Base-by-base conservation (phyloP, 1,140 invertebrate genomes). In the Cotesia typhae region DNA sequence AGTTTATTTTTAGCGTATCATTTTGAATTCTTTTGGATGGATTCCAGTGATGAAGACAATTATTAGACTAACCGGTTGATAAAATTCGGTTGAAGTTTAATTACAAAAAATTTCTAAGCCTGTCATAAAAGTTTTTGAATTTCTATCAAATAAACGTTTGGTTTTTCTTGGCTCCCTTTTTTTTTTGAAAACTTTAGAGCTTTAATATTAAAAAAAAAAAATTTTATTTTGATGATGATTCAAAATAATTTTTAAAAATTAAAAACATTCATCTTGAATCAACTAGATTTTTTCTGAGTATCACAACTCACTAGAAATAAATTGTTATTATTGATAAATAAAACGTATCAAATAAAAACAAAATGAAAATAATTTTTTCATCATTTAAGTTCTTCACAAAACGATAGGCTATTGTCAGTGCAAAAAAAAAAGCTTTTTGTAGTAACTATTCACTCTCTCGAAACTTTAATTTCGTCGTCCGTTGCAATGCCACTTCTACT, bases 401-500 rank as follows among this genome's bases (percentile, higher is more conserved):
- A 47, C 5, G 41, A 47, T 47, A 47, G 41, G 41, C 4, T 10
- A 47, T 47, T 47, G 41, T 47, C 6, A 47, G 20, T 61, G 53
- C n/a, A 55, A 55, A 20, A 60, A 60, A 4, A 36, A 60, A 60
- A 60, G 59, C 59, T 36, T 36, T 41, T 37, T 47, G 37, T 6
- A 47, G 38, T 38, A 36, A 37, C 36, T n/a, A 37, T 36, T 64
- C 37, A 41, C 37, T n/a, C 61, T 14, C 38, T 28, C 12, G 61
- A 37, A 47, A 37, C 61, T 64, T 64, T 64, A 64, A 64, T 64
- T 64, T 64, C 38, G 14, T 37, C 37, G 28, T 41, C 37, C 61
- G 12, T n/a, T n/a, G 14, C 61, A 38, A 17, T n/a, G 14, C 36
- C 37, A 47, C 37, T 41, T 64, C 12, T 64, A 37, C 38, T 64